These are phyloP conservation scores for Turritopsis rubra DNA, from an alignment of 30 jellyfish, hydroid and myxozoan species.

Conservation along the genomic window DNA sequence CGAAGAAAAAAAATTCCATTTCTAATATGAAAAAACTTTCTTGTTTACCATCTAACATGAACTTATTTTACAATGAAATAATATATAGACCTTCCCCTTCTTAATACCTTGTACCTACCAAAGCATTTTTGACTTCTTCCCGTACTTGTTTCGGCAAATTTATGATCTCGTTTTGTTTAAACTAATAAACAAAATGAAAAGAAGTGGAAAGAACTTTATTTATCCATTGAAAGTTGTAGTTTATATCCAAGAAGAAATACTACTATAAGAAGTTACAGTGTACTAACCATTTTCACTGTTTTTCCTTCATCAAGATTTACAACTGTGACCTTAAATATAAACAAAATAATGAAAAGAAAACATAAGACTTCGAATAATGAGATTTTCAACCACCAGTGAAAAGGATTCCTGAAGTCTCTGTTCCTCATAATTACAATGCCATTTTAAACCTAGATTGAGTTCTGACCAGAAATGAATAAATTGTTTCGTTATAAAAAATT, in stretches of 20 bases:
- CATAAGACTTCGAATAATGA: not conserved
- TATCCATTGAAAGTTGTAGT: not conserved
- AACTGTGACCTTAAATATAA: slow-evolving; percentile 38
- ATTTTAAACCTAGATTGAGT: not conserved
- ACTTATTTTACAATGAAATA: too few species aligned
- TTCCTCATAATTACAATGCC: not conserved
- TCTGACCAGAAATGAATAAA: too few species aligned
- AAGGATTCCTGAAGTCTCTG: not conserved
- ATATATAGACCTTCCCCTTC: too few species aligned
- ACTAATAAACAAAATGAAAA: not conserved
- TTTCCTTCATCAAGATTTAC: slow-evolving; percentile 45
- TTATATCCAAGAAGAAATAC: not conserved
- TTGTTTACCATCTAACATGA: too few species aligned
- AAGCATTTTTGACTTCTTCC: not conserved
- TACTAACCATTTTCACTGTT: slow-evolving; percentile 25
- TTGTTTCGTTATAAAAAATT: too few species aligned
- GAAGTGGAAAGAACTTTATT: not conserved
- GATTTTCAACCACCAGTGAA: too few species aligned
- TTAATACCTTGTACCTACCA: not conserved
- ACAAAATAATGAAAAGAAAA: too few species aligned
- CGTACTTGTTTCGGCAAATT: slow-evolving; percentile 22
- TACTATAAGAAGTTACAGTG: not conserved
- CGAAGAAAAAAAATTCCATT: too few species aligned
- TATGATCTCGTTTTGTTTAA: not conserved
- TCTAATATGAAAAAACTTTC: too few species aligned